Evolutionary conservation across 2,113 vertebrate genomes (phyloP).

Genomic region (Ariopsis seemanni): DNA sequence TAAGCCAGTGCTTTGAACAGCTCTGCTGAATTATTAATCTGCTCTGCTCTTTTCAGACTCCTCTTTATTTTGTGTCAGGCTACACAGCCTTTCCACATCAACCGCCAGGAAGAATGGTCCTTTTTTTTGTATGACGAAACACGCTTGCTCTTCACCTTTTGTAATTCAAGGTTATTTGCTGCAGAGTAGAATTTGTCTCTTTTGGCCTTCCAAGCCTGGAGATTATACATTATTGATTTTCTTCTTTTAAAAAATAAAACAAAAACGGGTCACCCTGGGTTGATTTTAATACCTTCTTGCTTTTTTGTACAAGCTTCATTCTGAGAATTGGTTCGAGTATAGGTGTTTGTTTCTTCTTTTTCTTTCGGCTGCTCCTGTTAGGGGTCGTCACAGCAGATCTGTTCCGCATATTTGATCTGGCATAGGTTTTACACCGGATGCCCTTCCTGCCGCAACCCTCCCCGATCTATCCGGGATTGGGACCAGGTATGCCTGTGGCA

Average conservation of each 20-base stretch:
- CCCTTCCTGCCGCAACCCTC: too few relatives aligned
- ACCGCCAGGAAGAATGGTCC: background rate
- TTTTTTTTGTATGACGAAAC: constrained; percentile 28
- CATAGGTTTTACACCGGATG: too few relatives aligned
- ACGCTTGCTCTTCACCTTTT: constrained; percentile 27
- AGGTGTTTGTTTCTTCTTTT: constrained; percentile 17
- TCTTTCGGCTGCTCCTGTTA: too few relatives aligned
- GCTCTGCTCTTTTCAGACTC: constrained; percentile 35
- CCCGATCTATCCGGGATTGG: too few relatives aligned
- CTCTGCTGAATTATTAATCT: constrained; percentile 55
- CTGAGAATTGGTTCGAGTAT: constrained; percentile 49
- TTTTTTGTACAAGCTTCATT: constrained; percentile 56
- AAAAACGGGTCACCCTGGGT: background rate
- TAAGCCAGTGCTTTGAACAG: constrained; percentile 40
- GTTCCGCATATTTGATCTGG: too few relatives aligned
- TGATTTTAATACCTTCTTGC: constrained; percentile 10
- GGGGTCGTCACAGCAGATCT: too few relatives aligned
- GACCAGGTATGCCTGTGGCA: too few relatives aligned
- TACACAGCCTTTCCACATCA: constrained; percentile 1
- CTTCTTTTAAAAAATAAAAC: background rate
- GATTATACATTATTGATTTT: background rate
- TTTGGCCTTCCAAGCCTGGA: background rate
- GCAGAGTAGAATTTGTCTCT: background rate
- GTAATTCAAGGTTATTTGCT: constrained; percentile 43
- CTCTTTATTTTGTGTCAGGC: constrained; percentile 29